Evolutionary conservation across 2,888 invertebrate genomes (phyloP), one percentile per base, ranked within the genome.

Genomic region (Girardia tigrina): DNA sequence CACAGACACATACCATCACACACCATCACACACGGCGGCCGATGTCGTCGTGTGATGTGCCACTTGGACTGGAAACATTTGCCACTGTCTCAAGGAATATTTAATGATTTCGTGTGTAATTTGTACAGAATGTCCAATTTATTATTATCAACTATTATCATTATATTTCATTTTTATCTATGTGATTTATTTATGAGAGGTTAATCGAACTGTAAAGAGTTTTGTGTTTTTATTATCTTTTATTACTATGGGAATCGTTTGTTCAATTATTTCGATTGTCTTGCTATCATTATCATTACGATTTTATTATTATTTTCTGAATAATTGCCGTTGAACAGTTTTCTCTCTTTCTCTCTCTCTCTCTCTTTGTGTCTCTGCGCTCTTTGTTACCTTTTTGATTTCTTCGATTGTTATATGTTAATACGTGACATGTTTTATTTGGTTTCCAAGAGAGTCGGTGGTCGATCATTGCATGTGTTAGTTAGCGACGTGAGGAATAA

Each of bases 121-220:
- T 36, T 56, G n/a, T n/a, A n/a, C n/a, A n/a, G n/a, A n/a, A 36
- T 36, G n/a, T 20, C 23, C 16, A n/a, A 56, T 20, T 56, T 56
- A 56, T 56, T 56, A 56, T 56, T 56, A 56, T 56, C 23, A 2
- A 56, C 23, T 56, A 56, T 56, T 56, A 56, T 56, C 23, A 56
- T 56, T 56, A 12, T 12, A n/a, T n/a, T n/a, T n/a, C n/a, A 6
- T 8, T 12, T 56, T 56, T 56, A 16, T 56, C 56, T 56, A 56
- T 56, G n/a, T 56, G 56, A 56, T 56, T 56, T 36, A 20, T 56
- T 20, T 56, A n/a, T 56, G n/a, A 56, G 56, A 56, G 56, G 56
- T 56, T 20, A 36, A 36, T 36, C n/a, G n/a, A 56, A 12, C 56
- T 56, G 56, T 56, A 56, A 36, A 36, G 56, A 56, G 56, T 56